Conservation (phyloP, 2,113 vertebrate species). For the Okapia johnstoni region DNA sequence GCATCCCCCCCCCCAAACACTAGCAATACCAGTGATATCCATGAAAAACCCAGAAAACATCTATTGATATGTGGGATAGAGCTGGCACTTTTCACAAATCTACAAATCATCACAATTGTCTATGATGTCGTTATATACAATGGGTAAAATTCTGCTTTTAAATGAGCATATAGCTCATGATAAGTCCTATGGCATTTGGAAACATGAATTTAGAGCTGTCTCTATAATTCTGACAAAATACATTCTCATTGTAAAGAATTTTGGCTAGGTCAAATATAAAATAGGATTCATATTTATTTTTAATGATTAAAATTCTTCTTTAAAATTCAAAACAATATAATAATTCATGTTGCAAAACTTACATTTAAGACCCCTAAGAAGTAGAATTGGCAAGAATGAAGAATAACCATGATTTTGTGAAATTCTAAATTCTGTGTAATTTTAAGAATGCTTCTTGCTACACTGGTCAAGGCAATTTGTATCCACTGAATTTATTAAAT, state of each 20-base stretch:
- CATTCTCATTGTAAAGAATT: background rate
- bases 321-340: background rate
- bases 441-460: background rate
- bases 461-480: background rate
- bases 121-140: background rate
- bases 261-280: background rate
- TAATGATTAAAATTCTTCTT: background rate
- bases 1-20: background rate
- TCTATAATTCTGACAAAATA: background rate
- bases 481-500: background rate
- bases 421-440: background rate
- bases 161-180: background rate
- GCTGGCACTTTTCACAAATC: slow-evolving; percentile 9
- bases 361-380: background rate
- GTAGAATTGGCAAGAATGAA: background rate
- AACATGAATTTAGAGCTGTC: background rate
- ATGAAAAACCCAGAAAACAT: background rate
- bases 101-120: background rate
- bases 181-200: background rate
- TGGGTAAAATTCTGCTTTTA: slow-evolving; percentile 15
- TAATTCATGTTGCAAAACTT: background rate
- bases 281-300: background rate
- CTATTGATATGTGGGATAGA: background rate
- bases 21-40: background rate
- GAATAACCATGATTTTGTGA: background rate